Percentiles rank a stretch among this genome's conserved stretches.
Conservation (phyloP, 2,113 vertebrate species). For the Dromaius novaehollandiae region DNA sequence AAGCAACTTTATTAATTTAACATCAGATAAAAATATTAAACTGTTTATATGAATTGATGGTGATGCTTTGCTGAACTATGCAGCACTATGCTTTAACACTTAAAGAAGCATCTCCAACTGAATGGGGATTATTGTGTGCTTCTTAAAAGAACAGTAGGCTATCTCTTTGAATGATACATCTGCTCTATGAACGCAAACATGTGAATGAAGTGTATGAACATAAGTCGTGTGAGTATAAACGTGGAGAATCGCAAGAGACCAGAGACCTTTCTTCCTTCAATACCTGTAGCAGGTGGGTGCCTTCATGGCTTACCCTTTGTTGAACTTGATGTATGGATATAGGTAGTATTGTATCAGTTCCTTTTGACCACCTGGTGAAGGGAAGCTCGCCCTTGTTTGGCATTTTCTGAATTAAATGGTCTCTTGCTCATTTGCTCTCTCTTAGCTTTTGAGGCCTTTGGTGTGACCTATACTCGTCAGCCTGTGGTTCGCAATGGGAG, state of each 20-base stretch:
- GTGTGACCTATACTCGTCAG: fast-evolving
- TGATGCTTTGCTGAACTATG: background rate
- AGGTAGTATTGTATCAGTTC: background rate
- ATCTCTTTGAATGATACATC: background rate
- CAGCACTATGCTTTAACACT: too few relatives aligned
- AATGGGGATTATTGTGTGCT: background rate
- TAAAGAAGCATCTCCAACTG: background rate
- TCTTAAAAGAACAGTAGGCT: background rate
- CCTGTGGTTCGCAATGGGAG: fast-evolving
- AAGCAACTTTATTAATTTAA: background rate
- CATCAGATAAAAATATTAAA: background rate
- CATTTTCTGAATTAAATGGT: background rate
- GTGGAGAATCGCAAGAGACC: too few relatives aligned
- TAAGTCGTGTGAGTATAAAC: background rate
- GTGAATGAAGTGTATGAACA: background rate
- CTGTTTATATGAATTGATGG: background rate
- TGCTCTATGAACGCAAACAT: background rate
- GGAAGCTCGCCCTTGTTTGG: background rate
- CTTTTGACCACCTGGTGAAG: background rate
- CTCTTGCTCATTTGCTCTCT: background rate
- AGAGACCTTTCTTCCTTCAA: background rate
- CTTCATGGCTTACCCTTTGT: background rate
- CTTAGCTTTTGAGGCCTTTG: background rate
- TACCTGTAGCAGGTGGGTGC: background rate
- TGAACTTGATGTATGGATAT: background rate